Conservation (phyloP, 2,888 invertebrate genomes). For the Epinotia bilunana region DNA sequence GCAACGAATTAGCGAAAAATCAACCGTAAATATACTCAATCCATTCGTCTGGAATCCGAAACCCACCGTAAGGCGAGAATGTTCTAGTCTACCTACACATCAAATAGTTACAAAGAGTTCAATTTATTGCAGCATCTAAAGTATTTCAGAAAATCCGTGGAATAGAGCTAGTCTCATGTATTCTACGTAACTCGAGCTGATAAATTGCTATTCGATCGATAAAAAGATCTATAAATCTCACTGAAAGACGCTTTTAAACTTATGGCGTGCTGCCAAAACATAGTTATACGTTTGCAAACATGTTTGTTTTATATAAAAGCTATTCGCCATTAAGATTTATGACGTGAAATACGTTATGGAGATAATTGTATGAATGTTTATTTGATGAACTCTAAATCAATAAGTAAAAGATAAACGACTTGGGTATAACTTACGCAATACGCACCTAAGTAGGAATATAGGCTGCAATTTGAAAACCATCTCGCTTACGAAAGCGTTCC, state of each 20-base stretch:
- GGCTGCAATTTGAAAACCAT: no score
- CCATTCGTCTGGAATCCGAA: no score
- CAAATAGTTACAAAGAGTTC: background rate
- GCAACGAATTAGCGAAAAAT: no score
- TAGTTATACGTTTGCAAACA: constrained; percentile 25
- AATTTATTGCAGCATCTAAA: constrained; percentile 13
- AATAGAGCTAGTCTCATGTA: constrained; percentile 18
- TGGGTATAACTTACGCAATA: no score
- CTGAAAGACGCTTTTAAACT: constrained; percentile 34
- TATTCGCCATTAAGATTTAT: constrained; percentile 21
- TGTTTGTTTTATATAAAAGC: constrained; percentile 27
- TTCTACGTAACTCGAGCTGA: constrained; percentile 30
- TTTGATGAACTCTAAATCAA: constrained; percentile 19
- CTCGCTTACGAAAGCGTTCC: no score
- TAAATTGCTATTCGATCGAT: constrained; percentile 38
- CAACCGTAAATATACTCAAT: no score
- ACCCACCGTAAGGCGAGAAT: background rate
- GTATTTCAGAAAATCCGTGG: constrained; percentile 16
- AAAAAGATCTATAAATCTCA: constrained; percentile 40
- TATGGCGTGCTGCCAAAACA: constrained; percentile 34
- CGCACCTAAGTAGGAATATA: no score
- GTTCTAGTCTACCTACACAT: constrained; percentile 1
- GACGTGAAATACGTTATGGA: constrained; percentile 2
- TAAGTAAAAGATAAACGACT: background rate
- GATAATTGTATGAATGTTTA: constrained; percentile 32